Evolutionary conservation across 2,888 invertebrate species (phyloP), one percentile per base, ranked within the genome.

Genomic region (Criorhina ranunculi): DNA sequence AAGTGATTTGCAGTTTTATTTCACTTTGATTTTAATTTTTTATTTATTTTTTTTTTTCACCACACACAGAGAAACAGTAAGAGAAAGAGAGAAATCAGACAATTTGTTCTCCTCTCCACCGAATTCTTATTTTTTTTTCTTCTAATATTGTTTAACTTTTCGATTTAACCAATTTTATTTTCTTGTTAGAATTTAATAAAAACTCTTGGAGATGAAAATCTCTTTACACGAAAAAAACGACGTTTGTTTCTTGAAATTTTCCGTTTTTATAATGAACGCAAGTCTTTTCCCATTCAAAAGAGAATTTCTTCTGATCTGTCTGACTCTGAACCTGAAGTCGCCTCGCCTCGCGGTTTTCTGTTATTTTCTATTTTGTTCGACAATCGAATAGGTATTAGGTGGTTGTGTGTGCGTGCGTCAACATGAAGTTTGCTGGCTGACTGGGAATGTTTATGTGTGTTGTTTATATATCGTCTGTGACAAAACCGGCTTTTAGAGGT

Each of bases 321-420:
- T n/a, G n/a, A n/a, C n/a, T n/a, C n/a, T n/a, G n/a, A n/a, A n/a
- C n/a, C n/a, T n/a, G n/a, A n/a, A n/a, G n/a, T n/a, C n/a, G n/a
- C n/a, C n/a, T n/a, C n/a, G n/a, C n/a, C n/a, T 76, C 59, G 69
- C 29, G 49, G 46, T 78, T 85, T 85, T 80, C 85, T 59, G 85
- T 80, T 80, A 85, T 85, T 85, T 85, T 85, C 85, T 80, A 85
- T 85, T 85, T 80, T 85, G 85, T 85, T 85, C 80, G 70, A 76
- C 17, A 66, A 24, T 12, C 15, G 31, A 57, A 8, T 37, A 1
- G 40, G 17, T 40, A 57, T 8, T 37, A 1, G 40, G 17, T 40
- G 44, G 2, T 0, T 15, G 59, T 66, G 49, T 64, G 53, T 1
- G 49, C 46, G 42, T 33, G 19, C 37, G 53, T 29, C 24, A 35